Evolutionary conservation across 2,888 invertebrate genomes (phyloP).

Genomic region (Drosophila limbata): DNA sequence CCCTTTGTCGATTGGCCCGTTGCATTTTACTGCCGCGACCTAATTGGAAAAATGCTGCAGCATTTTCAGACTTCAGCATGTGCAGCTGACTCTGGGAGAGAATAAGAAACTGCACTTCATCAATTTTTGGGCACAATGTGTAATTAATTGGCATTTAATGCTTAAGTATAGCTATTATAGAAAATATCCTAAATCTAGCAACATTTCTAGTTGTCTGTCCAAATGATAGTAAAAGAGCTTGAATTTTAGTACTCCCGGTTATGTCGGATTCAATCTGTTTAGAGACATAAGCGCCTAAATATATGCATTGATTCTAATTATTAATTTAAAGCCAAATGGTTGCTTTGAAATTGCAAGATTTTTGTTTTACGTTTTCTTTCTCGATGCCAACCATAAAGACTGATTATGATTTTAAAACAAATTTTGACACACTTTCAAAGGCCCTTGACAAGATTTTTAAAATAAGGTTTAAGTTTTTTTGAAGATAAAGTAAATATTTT

Average conservation of each 20-base stretch:
- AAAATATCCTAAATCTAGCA: background rate
- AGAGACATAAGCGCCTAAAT: no score
- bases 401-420: no score
- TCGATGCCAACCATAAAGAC: no score
- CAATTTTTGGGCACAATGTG: conserved; percentile 26
- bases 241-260: no score
- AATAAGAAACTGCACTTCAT: conserved; percentile 28
- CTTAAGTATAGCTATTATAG: background rate
- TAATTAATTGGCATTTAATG: conserved; percentile 9
- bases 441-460: no score
- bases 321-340: no score
- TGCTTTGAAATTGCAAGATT: no score
- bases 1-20: conserved; percentile 29
- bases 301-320: no score
- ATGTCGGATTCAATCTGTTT: no score
- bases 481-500: background rate
- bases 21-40: conserved; percentile 46
- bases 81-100: conserved; percentile 18
- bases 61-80: conserved; percentile 28
- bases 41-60: conserved; percentile 47
- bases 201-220: background rate
- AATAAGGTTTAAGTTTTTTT: background rate
- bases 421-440: no score
- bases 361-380: no score
- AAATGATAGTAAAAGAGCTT: background rate